Evolutionary conservation across 2,113 vertebrate species (phyloP).

Genomic region (Rhabdomys dilectus): DNA sequence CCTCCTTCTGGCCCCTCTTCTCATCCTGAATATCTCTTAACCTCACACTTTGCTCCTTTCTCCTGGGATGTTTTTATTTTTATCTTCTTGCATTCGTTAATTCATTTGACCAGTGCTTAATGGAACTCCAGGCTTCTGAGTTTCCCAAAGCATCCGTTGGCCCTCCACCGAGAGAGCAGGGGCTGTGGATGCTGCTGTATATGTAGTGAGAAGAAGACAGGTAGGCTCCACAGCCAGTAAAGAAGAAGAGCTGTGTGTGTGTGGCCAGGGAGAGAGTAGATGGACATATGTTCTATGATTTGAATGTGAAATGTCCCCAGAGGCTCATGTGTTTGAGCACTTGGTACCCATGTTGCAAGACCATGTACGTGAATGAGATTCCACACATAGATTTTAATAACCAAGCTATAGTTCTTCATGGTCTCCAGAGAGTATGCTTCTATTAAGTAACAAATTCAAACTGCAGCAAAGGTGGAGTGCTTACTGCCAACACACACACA

Average conservation of each 20-base stretch:
- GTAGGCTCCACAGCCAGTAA: background rate
- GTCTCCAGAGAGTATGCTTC: background rate
- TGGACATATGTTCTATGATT: background rate
- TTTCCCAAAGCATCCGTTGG: background rate
- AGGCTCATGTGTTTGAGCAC: background rate
- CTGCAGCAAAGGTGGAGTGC: background rate
- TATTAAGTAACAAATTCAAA: background rate
- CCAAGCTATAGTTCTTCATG: background rate
- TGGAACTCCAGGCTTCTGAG: background rate
- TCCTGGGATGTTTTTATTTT: background rate
- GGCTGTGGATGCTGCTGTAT: no score
- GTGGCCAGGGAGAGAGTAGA: no score
- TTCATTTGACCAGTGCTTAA: background rate
- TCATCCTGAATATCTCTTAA: background rate
- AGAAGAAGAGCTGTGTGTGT: background rate
- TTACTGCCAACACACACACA: background rate
- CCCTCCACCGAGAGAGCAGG: accelerated
- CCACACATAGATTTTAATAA: background rate
- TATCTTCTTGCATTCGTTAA: background rate
- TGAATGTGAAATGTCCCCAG: background rate
- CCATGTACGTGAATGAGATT: background rate
- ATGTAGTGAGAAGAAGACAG: no score
- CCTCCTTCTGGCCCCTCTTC: background rate
- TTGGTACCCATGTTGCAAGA: background rate
- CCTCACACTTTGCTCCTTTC: background rate